phyloP scores from a whole-genome alignment of 2,888 invertebrate species.

The Tetranychus truncatus region DNA sequence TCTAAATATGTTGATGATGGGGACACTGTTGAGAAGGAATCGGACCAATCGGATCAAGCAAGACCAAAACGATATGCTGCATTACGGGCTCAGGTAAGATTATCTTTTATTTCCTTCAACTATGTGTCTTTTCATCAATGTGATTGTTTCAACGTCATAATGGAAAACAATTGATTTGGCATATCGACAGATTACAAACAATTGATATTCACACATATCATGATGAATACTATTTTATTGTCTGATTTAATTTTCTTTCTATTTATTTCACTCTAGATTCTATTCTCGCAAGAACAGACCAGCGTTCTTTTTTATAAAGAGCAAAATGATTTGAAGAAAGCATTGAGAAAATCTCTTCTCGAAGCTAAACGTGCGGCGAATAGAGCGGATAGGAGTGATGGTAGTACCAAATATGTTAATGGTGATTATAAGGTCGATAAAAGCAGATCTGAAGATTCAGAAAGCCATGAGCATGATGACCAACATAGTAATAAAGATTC shows the following conservation, averaged over 20 bases:
- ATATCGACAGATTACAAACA: too few relatives aligned
- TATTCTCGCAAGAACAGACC: background rate
- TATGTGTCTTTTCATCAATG: background rate
- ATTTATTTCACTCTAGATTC: background rate
- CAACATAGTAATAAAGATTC: background rate
- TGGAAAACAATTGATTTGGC: too few relatives aligned
- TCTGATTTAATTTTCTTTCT: background rate
- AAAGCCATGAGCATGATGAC: background rate
- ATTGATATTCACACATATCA: too few relatives aligned
- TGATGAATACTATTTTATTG: background rate
- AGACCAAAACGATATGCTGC: conserved; percentile 1
- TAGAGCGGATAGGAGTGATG: background rate
- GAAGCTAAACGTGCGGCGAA: background rate
- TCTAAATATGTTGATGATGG: background rate
- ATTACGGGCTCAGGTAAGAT: background rate
- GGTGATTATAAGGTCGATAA: background rate
- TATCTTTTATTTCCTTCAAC: background rate
- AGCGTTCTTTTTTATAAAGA: background rate
- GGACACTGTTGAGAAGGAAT: background rate
- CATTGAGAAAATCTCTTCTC: background rate
- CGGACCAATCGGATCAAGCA: background rate
- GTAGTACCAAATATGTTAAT: background rate
- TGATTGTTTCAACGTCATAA: too few relatives aligned
- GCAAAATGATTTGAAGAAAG: conserved; percentile 9
- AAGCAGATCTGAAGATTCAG: background rate